A percentile compares a stretch with the other conserved stretches of the same genome.
Conservation (phyloP, 2,113 vertebrate species). For the Dicentrarchus labrax region DNA sequence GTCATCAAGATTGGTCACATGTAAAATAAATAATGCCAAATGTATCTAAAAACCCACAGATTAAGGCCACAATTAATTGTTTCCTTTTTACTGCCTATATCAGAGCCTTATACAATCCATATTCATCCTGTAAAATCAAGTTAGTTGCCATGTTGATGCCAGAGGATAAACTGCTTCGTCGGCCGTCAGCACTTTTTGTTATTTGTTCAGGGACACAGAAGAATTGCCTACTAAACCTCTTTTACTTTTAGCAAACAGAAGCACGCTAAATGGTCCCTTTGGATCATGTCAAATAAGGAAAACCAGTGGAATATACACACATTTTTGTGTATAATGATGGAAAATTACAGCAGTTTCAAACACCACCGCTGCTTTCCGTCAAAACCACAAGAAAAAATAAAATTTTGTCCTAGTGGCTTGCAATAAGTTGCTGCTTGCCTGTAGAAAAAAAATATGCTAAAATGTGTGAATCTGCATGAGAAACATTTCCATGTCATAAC, state of each 20-base stretch:
- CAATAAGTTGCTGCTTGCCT: too few species aligned
- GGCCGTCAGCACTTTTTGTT: conserved; percentile 70
- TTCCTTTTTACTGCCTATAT: not conserved
- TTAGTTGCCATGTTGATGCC: conserved; percentile 63
- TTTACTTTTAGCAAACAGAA: conserved; percentile 71
- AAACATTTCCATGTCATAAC: not conserved
- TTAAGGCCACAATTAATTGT: not conserved
- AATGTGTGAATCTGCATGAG: not conserved
- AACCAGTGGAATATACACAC: conserved; percentile 35
- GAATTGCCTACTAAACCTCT: conserved; percentile 70
- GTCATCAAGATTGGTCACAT: not conserved
- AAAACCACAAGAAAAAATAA: not conserved
- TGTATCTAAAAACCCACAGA: not conserved
- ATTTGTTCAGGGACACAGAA: conserved; percentile 76
- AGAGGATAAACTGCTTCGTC: conserved; percentile 67
- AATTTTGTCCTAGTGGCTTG: too few species aligned
- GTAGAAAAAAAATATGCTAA: not conserved
- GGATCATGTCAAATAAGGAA: conserved; percentile 60
- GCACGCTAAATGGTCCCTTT: conserved; percentile 63
- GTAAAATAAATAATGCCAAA: not conserved
- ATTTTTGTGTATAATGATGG: conserved; percentile 35
- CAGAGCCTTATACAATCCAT: conserved; percentile 29
- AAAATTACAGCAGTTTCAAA: conserved; percentile 33
- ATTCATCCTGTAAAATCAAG: conserved; percentile 45
- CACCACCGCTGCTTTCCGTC: not conserved